Percentiles rank a stretch among this genome's conserved stretches.
Evolutionary conservation across 2,888 invertebrate genomes (phyloP).

Genomic region (Lasioglossum zephyrum): DNA sequence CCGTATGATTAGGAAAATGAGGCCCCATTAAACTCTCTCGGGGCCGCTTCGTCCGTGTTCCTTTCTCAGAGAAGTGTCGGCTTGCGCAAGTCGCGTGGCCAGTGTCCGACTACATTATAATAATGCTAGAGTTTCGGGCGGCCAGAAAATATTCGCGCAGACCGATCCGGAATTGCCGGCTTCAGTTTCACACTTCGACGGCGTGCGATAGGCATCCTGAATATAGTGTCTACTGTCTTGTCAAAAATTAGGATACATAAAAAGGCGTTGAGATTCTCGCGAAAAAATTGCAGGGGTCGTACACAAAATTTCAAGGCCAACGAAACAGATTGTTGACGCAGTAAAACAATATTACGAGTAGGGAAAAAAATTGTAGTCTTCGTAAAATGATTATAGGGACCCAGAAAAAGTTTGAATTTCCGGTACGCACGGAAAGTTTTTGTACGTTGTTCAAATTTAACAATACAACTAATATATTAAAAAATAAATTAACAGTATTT

Average conservation of each 20-base stretch:
- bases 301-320: not conserved
- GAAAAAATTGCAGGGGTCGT: not conserved
- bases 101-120: not conserved
- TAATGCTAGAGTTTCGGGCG: not conserved
- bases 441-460: too few relatives aligned
- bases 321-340: not conserved
- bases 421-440: not conserved
- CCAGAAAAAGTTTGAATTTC: not conserved
- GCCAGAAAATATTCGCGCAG: not conserved
- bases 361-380: not conserved
- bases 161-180: not conserved
- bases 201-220: not conserved
- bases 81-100: conserved; percentile 11
- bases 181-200: not conserved
- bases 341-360: not conserved
- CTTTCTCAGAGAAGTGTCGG: conserved; percentile 13
- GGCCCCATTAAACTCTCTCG: conserved; percentile 20
- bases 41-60: not conserved
- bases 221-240: not conserved
- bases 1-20: conserved; percentile 49
- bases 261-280: not conserved
- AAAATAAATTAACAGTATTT: too few relatives aligned
- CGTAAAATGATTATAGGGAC: not conserved
- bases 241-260: not conserved
- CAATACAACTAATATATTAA: too few relatives aligned